A percentile compares a stretch with the other conserved stretches of the same genome.
phyloP scores from a whole-genome alignment of 2,888 invertebrate genomes.

The Mantis religiosa region DNA sequence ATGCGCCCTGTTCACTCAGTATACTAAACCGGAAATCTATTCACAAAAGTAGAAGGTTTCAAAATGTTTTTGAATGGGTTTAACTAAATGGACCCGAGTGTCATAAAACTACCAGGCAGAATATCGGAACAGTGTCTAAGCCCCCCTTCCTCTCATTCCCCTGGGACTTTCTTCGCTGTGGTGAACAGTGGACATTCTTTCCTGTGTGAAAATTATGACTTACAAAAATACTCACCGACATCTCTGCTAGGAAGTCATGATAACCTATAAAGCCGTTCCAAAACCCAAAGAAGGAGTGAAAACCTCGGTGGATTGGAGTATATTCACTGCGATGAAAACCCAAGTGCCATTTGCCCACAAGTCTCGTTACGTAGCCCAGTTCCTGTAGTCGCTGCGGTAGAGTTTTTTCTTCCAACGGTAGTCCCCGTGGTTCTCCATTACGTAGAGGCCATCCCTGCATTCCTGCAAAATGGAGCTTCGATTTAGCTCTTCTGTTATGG shows the following conservation, averaged over 20 bases:
- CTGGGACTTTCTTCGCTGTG: no score
- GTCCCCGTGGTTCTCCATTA: slow-evolving; percentile 46
- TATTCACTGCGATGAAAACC: slow-evolving; percentile 70
- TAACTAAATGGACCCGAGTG: no score
- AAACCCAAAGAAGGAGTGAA: slow-evolving; percentile 75
- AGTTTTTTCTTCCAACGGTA: slow-evolving; percentile 54
- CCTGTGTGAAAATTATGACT: not conserved
- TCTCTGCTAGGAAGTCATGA: slow-evolving; percentile 53
- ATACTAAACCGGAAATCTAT: no score
- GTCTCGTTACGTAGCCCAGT: slow-evolving; percentile 71
- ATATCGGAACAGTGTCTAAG: no score
- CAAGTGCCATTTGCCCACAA: slow-evolving; percentile 89
- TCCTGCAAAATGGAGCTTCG: slow-evolving; percentile 37
- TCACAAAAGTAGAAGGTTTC: no score
- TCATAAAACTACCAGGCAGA: no score
- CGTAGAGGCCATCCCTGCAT: slow-evolving; percentile 48
- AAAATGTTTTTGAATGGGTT: no score
- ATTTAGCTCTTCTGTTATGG: no score
- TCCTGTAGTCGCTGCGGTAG: slow-evolving; percentile 62
- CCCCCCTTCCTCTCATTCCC: no score
- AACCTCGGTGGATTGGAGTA: slow-evolving; percentile 71
- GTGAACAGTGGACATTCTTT: no score
- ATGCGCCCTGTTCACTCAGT: no score
- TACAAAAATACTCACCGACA: not conserved
- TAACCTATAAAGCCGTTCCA: slow-evolving; percentile 74